Evolutionary conservation across 2,797 vertebrate genomes (phyloP).

Genomic region (Rhyacichthys aspro): DNA sequence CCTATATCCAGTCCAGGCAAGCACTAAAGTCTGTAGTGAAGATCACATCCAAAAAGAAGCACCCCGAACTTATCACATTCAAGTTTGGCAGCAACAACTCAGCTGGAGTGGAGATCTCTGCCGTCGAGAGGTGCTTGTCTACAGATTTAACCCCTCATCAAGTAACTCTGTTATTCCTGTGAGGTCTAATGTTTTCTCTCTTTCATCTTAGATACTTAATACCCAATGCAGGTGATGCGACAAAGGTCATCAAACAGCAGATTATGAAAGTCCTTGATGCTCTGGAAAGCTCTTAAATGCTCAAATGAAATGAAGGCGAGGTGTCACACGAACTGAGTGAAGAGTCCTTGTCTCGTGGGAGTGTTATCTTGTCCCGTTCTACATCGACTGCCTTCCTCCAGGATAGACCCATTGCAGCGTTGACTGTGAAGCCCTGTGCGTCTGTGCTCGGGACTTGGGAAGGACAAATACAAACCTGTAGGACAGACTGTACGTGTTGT

Average conservation of each 20-base stretch:
- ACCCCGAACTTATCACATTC: conserved; percentile 97
- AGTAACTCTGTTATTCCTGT: background rate
- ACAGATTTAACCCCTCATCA: too few relatives aligned
- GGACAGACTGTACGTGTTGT: conserved; percentile 51
- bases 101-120: conserved; percentile 92
- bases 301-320: conserved; percentile 2
- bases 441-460: conserved; percentile 40
- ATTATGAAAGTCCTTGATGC: conserved; percentile 99
- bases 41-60: conserved; percentile 99
- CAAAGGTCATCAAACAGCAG: conserved; percentile 99
- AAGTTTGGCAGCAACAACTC: conserved; percentile 96
- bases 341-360: conserved; percentile 40
- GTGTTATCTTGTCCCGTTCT: conserved; percentile 29
- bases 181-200: background rate
- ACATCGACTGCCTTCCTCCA: conserved; percentile 30
- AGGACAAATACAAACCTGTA: conserved; percentile 48
- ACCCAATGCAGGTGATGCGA: conserved; percentile 97
- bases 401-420: conserved; percentile 59
- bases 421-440: conserved; percentile 48
- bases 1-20: conserved; percentile 98
- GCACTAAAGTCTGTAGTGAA: conserved; percentile 97
- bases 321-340: conserved; percentile 53
- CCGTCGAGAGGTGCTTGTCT: conserved; percentile 90
- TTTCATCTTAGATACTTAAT: conserved; percentile 90
- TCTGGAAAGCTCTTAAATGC: conserved; percentile 90